Evolutionary conservation across 2,888 invertebrate species (phyloP).

Genomic region (Ditula angustiorana): DNA sequence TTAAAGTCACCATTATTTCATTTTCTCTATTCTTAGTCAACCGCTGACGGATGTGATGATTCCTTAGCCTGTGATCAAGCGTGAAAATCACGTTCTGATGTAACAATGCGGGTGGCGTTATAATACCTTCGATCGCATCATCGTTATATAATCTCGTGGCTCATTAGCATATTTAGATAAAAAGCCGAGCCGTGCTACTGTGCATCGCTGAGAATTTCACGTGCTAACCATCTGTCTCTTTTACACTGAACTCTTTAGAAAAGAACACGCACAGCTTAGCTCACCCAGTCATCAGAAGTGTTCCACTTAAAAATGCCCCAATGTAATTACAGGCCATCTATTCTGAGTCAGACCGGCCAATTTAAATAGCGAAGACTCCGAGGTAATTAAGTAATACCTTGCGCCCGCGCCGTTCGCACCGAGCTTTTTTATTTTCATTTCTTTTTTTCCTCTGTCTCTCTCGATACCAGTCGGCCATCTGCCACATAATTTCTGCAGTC

Average conservation of each 20-base stretch:
- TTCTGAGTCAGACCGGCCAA: constrained; percentile 54
- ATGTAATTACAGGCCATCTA: constrained; percentile 56
- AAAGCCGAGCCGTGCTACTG: background rate
- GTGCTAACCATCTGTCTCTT: background rate
- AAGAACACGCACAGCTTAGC: background rate
- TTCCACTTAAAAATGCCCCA: constrained; percentile 46
- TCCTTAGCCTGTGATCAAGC: constrained; percentile 17
- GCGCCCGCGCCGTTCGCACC: constrained; percentile 46
- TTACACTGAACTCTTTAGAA: background rate
- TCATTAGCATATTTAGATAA: constrained; percentile 30
- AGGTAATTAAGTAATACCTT: constrained; percentile 58
- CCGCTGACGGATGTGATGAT: constrained; percentile 36
- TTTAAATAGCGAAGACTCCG: constrained; percentile 51
- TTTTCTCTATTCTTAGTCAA: constrained; percentile 25
- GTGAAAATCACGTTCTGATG: constrained; percentile 47
- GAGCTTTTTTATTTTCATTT: constrained; percentile 47
- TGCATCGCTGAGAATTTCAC: background rate
- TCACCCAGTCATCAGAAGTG: background rate
- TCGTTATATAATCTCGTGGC: constrained; percentile 39
- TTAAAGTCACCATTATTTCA: constrained; percentile 14
- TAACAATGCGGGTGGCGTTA: constrained; percentile 40
- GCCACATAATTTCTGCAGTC: constrained; percentile 62
- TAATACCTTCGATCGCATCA: constrained; percentile 42
- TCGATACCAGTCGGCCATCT: constrained; percentile 67
- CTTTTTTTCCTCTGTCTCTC: constrained; percentile 59